phyloP scores from a whole-genome alignment of 2,888 invertebrate species.

The Tenthredo mesomela region DNA sequence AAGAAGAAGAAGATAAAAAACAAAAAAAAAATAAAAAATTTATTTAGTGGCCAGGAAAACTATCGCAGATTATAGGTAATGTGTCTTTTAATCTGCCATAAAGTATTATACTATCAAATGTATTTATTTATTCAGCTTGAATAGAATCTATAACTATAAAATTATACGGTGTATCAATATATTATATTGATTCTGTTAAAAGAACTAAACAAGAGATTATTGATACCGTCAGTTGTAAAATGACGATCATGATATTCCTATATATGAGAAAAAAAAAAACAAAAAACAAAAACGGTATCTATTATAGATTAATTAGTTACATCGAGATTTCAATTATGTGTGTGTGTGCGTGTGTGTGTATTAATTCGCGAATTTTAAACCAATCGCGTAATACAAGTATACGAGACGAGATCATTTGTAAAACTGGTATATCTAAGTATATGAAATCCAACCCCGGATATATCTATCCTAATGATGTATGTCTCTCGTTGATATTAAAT shows the following conservation, averaged over 20 bases:
- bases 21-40: neutral
- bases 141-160: neutral
- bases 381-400: constrained; percentile 22
- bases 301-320: neutral
- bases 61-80: neutral
- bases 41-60: neutral
- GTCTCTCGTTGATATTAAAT: constrained; percentile 16
- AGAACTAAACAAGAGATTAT: neutral
- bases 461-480: constrained; percentile 7
- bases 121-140: constrained; percentile 31
- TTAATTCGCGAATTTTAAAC: neutral
- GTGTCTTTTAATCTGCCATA: neutral
- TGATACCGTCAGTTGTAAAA: neutral
- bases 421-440: neutral
- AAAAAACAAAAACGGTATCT: neutral
- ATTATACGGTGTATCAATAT: neutral
- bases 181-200: neutral
- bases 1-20: neutral
- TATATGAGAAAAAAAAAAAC: neutral
- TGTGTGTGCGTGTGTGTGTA: neutral
- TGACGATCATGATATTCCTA: constrained; percentile 22
- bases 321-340: constrained; percentile 2
- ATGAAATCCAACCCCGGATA: constrained; percentile 26
- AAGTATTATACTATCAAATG: constrained; percentile 16
- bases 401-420: neutral